Evolutionary conservation across 1,140 invertebrate species (phyloP).

Genomic region (Subanguina moxae): DNA sequence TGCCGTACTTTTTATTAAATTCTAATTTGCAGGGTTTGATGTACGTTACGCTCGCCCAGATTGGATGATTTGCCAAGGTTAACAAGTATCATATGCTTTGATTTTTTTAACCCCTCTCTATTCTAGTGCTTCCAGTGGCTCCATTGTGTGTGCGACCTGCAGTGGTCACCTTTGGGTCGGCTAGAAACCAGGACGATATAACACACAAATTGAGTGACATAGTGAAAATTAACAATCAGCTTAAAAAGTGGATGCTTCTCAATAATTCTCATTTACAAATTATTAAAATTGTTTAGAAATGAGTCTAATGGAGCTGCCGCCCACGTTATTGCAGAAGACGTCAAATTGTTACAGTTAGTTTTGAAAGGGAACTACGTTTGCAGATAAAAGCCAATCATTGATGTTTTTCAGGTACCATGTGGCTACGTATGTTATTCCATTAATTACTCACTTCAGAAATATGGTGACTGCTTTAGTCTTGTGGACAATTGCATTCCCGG

Average conservation of each 20-base stretch:
- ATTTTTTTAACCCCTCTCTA: too few species aligned
- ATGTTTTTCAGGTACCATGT: too few species aligned
- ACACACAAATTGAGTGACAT: slow-evolving; percentile 98
- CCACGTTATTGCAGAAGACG: slow-evolving; percentile 91
- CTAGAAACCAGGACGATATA: slow-evolving; percentile 94
- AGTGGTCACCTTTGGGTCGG: slow-evolving; percentile 98
- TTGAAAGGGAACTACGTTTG: too few species aligned
- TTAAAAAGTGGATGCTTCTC: slow-evolving; percentile 62
- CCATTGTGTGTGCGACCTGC: slow-evolving; percentile 85
- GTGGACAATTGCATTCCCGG: slow-evolving; percentile 98
- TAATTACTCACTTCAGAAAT: too few species aligned
- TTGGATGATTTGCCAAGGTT: slow-evolving; percentile 94
- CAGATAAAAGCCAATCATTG: too few species aligned
- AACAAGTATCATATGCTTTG: too few species aligned
- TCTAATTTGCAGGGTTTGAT: slow-evolving; percentile 54
- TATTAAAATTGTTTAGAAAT: slow-evolving; percentile 68
- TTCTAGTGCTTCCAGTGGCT: slow-evolving; percentile 82
- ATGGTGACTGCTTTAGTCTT: too few species aligned
- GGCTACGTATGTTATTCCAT: too few species aligned
- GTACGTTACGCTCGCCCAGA: slow-evolving; percentile 81
- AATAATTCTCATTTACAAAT: neutral
- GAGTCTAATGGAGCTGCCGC: slow-evolving; percentile 91
- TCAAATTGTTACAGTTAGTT: slow-evolving; percentile 95
- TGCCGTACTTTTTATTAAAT: too few species aligned
- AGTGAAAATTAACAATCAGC: slow-evolving; percentile 95